Evolutionary conservation across 2,113 vertebrate genomes (phyloP).

Genomic region (Thinocorus orbignyianus): DNA sequence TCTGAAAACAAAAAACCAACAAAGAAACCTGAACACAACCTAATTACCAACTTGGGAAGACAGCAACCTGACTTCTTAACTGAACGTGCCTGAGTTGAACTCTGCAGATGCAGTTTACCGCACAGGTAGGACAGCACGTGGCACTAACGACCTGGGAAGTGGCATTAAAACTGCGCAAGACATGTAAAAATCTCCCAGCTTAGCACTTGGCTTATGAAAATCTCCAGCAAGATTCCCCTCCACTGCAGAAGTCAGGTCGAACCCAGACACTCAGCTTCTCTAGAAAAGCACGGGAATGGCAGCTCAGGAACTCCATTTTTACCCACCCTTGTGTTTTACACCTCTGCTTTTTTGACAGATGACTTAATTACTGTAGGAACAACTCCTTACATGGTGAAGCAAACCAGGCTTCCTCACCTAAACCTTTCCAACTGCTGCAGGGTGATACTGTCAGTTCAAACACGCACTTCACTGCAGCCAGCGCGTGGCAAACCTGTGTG

Average conservation of each 20-base stretch:
- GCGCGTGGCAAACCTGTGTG: rapidly evolving
- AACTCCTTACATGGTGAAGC: neutral
- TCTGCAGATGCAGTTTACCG: neutral
- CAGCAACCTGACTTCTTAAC: neutral
- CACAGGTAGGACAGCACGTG: neutral
- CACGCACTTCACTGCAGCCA: neutral
- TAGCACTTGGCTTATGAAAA: neutral
- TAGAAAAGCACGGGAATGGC: neutral
- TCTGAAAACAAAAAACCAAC: neutral
- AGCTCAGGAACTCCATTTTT: neutral
- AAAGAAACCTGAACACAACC: neutral
- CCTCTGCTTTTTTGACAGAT: neutral
- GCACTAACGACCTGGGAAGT: neutral
- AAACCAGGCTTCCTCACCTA: neutral
- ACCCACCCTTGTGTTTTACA: neutral
- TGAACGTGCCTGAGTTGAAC: neutral
- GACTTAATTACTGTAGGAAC: neutral
- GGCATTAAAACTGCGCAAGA: neutral
- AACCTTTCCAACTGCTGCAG: neutral
- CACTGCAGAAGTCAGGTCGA: neutral
- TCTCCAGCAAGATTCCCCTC: neutral
- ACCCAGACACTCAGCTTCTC: neutral
- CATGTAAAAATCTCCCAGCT: neutral
- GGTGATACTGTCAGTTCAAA: neutral
- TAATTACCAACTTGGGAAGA: neutral